Evolutionary conservation across 2,797 vertebrate genomes (phyloP).

Genomic region (Valencia hispanica): DNA sequence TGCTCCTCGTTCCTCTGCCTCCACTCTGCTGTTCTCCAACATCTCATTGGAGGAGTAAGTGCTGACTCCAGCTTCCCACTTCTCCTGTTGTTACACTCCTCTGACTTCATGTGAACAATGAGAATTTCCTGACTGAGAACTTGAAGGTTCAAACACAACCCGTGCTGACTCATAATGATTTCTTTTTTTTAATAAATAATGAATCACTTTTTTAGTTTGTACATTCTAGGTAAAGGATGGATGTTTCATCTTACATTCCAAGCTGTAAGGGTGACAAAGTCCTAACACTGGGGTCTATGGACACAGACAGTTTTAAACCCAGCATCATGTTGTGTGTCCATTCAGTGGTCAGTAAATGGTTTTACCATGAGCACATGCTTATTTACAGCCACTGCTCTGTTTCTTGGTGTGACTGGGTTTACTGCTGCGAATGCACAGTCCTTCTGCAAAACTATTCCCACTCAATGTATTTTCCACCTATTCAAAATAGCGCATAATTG

Average conservation of each 20-base stretch:
- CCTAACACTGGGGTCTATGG: too few relatives aligned
- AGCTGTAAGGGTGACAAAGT: too few relatives aligned
- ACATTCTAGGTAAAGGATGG: background rate
- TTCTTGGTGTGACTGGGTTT: too few relatives aligned
- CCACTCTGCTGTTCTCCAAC: slow-evolving; percentile 68
- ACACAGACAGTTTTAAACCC: background rate
- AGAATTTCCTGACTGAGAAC: background rate
- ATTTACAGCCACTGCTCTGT: too few relatives aligned
- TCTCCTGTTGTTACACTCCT: background rate
- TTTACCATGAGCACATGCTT: too few relatives aligned
- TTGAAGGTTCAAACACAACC: background rate
- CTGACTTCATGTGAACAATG: background rate
- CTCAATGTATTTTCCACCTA: too few relatives aligned
- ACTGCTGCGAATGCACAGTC: too few relatives aligned
- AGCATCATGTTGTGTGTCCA: background rate
- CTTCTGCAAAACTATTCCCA: too few relatives aligned
- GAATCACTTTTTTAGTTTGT: too few relatives aligned
- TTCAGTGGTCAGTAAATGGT: background rate
- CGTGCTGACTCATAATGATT: too few relatives aligned
- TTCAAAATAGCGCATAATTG: too few relatives aligned
- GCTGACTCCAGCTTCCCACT: background rate
- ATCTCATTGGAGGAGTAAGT: slow-evolving; percentile 79
- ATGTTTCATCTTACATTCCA: background rate
- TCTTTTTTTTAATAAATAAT: too few relatives aligned
- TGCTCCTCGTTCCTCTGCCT: slow-evolving; percentile 20